Base-by-base conservation (phyloP, 2,797 vertebrate species). In the Lacerta viridis region DNA sequence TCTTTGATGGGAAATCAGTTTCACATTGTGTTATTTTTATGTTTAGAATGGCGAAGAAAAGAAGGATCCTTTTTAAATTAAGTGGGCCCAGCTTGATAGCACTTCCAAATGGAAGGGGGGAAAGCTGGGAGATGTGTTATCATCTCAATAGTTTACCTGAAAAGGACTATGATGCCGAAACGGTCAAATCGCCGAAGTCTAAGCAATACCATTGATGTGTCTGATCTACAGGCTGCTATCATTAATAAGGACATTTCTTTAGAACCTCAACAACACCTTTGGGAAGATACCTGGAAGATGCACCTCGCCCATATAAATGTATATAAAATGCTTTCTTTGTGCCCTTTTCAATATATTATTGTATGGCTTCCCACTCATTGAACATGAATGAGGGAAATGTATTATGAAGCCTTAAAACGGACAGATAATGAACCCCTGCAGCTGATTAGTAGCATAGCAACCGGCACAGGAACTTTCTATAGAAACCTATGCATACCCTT, bases 11-110 rank as follows among this genome's bases (percentile, higher is more conserved):
- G 75, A 96, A 96, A 96, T 94, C 92, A 95, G 89, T 90, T 90
- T 93, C 94, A 95, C 86, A 91, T 93, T 92, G 90, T 95, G 93
- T 92, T 92, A 95, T 94, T 96, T 91, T 95, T 93, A 90, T n/a
- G 68, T 92, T 94, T 93, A 91, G 72, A 93, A 92, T 92, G 64
- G 85, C 78, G 86, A 91, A 93, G 90, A 90, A 88, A 92, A 91
- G 50, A 89, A 39, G 71, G 93, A 93, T 95, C 75, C 27, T 92
- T 96, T 96, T 96, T 94, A 93, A 94, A 93, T 94, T 94, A 95
- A 93, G 88, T 86, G 80, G 74, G 76, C 77, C 17, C 69, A 23
- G 83, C 94, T 87, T 94, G 90, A 95, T 86, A 91, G 80, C 90
- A 91, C 77, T 91, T 90, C 87, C 78, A 36, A 92, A 92, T 84